Percentiles rank a stretch among this genome's conserved stretches.
phyloP scores from a whole-genome alignment of 2,888 invertebrate genomes.

The Periphyllus acericola region DNA sequence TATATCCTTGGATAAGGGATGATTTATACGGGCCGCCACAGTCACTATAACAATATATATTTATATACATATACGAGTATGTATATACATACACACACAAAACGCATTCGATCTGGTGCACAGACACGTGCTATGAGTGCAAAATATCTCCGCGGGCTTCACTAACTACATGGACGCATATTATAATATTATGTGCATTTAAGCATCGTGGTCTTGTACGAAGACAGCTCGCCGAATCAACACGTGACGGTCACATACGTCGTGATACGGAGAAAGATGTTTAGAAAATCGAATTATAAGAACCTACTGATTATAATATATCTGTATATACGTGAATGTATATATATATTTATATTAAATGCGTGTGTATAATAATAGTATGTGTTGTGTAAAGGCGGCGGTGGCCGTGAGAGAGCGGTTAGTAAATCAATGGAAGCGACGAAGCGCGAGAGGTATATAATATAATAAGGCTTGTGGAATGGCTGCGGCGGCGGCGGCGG shows the following conservation, averaged over 20 bases:
- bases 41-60: neutral
- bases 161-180: neutral
- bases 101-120: neutral
- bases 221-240: neutral
- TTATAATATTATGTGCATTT: neutral
- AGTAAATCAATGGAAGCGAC: constrained; percentile 53
- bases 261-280: neutral
- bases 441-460: constrained; percentile 23
- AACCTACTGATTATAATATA: neutral
- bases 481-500: constrained; percentile 16
- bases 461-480: constrained; percentile 40
- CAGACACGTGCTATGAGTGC: neutral
- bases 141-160: neutral
- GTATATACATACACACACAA: no score
- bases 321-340: neutral
- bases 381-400: neutral
- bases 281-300: neutral
- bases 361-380: neutral
- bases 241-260: neutral
- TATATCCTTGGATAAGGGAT: neutral
- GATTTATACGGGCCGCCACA: neutral
- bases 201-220: no score
- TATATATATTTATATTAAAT: neutral
- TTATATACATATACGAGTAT: neutral
- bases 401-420: constrained; percentile 39